Percentiles rank a stretch among this genome's conserved stretches.
Evolutionary conservation across 2,113 vertebrate species (phyloP).

Genomic region (Anoplopoma fimbria): DNA sequence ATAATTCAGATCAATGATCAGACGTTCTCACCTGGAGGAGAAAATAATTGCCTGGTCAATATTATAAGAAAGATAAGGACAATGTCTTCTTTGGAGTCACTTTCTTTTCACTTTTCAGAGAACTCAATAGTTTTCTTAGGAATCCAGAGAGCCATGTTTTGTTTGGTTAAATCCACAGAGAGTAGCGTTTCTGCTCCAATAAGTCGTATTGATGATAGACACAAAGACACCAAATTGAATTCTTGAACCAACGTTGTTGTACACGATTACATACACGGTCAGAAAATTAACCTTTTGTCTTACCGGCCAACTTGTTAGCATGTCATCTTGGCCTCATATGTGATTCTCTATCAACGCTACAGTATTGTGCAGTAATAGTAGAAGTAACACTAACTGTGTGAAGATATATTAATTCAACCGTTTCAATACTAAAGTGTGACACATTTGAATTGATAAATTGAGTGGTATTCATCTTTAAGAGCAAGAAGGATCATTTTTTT

Average conservation of each 20-base stretch:
- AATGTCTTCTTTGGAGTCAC: constrained; percentile 22
- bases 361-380: neutral
- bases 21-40: neutral
- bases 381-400: neutral
- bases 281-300: neutral
- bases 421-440: no score
- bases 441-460: no score
- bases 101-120: constrained; percentile 3
- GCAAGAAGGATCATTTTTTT: no score
- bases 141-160: neutral
- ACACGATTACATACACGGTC: neutral
- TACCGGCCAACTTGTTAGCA: no score
- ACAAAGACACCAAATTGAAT: constrained; percentile 22
- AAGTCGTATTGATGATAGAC: constrained; percentile 43
- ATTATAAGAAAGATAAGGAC: constrained; percentile 11
- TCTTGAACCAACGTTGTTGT: constrained; percentile 12
- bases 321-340: no score
- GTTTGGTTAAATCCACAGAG: constrained; percentile 27
- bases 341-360: neutral
- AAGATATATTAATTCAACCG: neutral
- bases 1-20: constrained; percentile 35
- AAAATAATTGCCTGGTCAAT: constrained; percentile 39
- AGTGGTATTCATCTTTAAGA: no score
- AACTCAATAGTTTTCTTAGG: constrained; percentile 10
- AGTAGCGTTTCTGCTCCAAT: constrained; percentile 20